phyloP scores from a whole-genome alignment of 2,888 invertebrate species.

The Lordiphosa fenestrarum region DNA sequence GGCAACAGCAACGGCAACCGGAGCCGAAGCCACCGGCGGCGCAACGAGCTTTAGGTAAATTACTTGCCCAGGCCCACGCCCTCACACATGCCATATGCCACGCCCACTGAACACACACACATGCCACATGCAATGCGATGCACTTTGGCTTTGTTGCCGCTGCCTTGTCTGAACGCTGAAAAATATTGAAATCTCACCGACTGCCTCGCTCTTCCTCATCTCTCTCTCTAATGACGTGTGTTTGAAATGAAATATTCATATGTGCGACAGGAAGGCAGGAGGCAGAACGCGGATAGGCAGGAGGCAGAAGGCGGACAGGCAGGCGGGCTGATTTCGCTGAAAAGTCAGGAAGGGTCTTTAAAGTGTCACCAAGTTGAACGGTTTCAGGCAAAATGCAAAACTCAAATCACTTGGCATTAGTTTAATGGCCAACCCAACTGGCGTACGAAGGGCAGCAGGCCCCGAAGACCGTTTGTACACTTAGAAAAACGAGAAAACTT shows the following conservation, averaged over 20 bases:
- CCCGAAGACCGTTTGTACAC: conserved; percentile 3
- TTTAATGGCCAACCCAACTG: conserved; percentile 65
- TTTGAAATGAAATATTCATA: conserved; percentile 73
- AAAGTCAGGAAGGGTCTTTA: conserved; percentile 47
- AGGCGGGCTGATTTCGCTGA: not conserved
- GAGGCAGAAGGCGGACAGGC: conserved; percentile 15
- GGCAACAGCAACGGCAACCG: conserved; percentile 25
- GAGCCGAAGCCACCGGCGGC: conserved; percentile 31
- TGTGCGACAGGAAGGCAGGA: conserved; percentile 41
- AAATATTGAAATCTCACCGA: conserved; percentile 72
- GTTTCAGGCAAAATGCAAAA: conserved; percentile 44
- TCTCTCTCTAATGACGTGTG: conserved; percentile 69
- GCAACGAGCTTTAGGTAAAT: conserved; percentile 63
- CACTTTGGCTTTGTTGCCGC: conserved; percentile 41
- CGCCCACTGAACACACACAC: conserved; percentile 11
- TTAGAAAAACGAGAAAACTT: too few species aligned
- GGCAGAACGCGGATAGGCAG: conserved; percentile 13
- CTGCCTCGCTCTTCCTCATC: conserved; percentile 41
- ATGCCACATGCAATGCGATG: conserved; percentile 30
- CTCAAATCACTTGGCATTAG: conserved; percentile 67
- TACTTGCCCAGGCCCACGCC: conserved; percentile 56
- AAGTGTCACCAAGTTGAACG: conserved; percentile 68
- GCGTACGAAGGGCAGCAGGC: conserved; percentile 26
- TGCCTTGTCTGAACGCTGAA: conserved; percentile 46
- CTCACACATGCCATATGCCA: conserved; percentile 28